Evolutionary conservation across 2,113 vertebrate genomes (phyloP).

Genomic region (Esox niger): DNA sequence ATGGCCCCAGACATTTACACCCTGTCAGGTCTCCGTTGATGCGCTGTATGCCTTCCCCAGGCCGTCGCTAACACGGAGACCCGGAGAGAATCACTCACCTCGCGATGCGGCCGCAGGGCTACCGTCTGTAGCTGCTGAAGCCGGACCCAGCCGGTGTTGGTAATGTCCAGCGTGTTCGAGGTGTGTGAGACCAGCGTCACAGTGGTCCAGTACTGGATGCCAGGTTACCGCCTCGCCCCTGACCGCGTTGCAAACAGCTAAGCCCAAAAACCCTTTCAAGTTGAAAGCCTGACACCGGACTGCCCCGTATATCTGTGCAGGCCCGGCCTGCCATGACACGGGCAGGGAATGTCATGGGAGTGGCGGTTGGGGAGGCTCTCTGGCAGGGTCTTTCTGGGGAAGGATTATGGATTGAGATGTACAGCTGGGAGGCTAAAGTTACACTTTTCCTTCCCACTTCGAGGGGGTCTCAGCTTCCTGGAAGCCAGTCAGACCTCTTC

Average conservation of each 20-base stretch:
- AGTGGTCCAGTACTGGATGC: slow-evolving; percentile 50
- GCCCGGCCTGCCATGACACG: slow-evolving; percentile 60
- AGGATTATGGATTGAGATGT: slow-evolving; percentile 80
- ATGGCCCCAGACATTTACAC: slow-evolving; percentile 12
- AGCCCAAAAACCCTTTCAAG: slow-evolving; percentile 64
- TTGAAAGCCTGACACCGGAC: slow-evolving; percentile 64
- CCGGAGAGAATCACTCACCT: slow-evolving; percentile 58
- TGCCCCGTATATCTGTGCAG: slow-evolving; percentile 68
- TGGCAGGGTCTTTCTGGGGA: slow-evolving; percentile 69
- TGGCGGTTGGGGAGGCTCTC: slow-evolving; percentile 73
- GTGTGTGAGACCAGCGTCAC: slow-evolving; percentile 37
- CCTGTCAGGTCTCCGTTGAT: slow-evolving; percentile 19
- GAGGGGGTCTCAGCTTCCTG: slow-evolving; percentile 74
- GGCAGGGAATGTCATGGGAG: slow-evolving; percentile 72
- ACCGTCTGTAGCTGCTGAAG: slow-evolving; percentile 32
- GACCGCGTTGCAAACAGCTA: slow-evolving; percentile 60
- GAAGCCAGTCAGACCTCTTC: slow-evolving; percentile 64
- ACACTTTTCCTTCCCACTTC: slow-evolving; percentile 78
- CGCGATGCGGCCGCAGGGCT: slow-evolving; percentile 43
- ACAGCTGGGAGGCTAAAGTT: slow-evolving; percentile 80
- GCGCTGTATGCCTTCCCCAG: neutral
- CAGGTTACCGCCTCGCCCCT: slow-evolving; percentile 44
- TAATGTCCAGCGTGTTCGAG: slow-evolving; percentile 50
- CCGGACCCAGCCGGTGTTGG: slow-evolving; percentile 26
- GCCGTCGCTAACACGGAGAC: slow-evolving; percentile 5